Evolutionary conservation across 2,888 invertebrate genomes (phyloP).

Genomic region (Leistus spinibarbis): DNA sequence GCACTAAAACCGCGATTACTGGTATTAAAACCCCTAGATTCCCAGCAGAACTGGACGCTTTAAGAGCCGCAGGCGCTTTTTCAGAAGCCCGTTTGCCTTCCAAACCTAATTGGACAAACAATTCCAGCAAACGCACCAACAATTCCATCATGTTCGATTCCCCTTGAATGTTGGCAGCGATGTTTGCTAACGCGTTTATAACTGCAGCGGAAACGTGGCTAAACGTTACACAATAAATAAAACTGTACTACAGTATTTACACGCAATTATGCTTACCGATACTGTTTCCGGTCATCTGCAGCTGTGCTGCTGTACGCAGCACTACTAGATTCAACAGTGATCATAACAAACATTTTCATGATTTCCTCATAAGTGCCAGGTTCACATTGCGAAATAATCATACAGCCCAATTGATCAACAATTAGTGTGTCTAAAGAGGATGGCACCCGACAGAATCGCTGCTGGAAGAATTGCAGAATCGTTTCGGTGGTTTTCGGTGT

Average conservation of each 20-base stretch:
- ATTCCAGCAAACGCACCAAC: constrained; percentile 85
- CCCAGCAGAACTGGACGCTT: constrained; percentile 95
- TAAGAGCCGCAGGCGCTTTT: constrained; percentile 76
- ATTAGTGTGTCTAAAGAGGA: constrained; percentile 92
- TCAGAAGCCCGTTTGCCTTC: constrained; percentile 97
- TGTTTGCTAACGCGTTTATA: constrained; percentile 94
- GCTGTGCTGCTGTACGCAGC: constrained; percentile 70
- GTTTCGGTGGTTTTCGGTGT: constrained; percentile 94
- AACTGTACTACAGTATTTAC: not conserved
- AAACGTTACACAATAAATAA: constrained; percentile 41
- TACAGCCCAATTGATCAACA: constrained; percentile 96
- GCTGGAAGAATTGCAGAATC: constrained; percentile 95
- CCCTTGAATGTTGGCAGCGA: constrained; percentile 92
- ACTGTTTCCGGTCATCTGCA: constrained; percentile 64
- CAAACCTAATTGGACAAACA: constrained; percentile 96
- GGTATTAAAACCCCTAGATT: constrained; percentile 98
- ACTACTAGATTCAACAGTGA: constrained; percentile 90
- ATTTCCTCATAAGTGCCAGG: constrained; percentile 89
- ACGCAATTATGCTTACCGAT: constrained; percentile 53
- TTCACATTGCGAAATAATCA: constrained; percentile 93
- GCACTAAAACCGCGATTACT: constrained; percentile 89
- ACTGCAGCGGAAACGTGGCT: constrained; percentile 93
- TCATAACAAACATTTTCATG: constrained; percentile 97
- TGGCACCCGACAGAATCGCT: constrained; percentile 91
- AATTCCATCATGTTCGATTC: constrained; percentile 84